Evolutionary conservation across 2,113 vertebrate species (phyloP), one percentile per base, ranked within the genome.

Genomic region (Pseudopodoces humilis): DNA sequence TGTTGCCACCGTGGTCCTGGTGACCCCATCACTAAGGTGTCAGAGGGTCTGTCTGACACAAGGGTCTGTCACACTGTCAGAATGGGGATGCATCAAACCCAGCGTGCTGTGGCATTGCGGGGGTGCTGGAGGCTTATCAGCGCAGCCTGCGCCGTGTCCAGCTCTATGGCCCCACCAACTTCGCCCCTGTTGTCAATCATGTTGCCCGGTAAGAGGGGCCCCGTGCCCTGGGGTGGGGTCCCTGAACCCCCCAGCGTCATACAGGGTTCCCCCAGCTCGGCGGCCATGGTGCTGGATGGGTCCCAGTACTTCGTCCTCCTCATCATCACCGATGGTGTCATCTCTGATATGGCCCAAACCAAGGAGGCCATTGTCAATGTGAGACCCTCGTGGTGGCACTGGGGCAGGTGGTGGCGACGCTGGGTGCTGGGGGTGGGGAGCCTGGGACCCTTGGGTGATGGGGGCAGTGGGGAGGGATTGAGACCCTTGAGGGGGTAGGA

Each of bases 351-450:
- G 99, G 98, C 99, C 1, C 99, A 99, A 97, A 99, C 99, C 94
- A 99, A 99, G 98, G 99, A 99, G 97, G 99, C 99, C 91, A 99
- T 99, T 3, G 99, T 99, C 65, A 99, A 99, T 13, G 99, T 99
- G 97, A 96, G 96, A 87, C 46, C 55, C 1, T 35, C 0, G 2
- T 60, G n/a, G 39, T 60, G 55, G 53, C 39, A 59, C 33, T 59
- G 31, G 63, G 53, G 24, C 0, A 2, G 46, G 14, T 52, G 31
- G 18, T 86, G 10, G 46, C 37, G 52, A 23, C 23, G 19, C 11
- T 53, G 22, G 33, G 33, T 50, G 44, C 28, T 37, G 1, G 20
- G 8, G 23, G 2, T 3, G 1, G 7, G 47, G 41, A 75, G 60
- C 9, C 39, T 37, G 33, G 15, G 18, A 37, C 15, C 23, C 39